phyloP scores from a whole-genome alignment of 2,888 invertebrate genomes.

The Sialis fuliginosa region DNA sequence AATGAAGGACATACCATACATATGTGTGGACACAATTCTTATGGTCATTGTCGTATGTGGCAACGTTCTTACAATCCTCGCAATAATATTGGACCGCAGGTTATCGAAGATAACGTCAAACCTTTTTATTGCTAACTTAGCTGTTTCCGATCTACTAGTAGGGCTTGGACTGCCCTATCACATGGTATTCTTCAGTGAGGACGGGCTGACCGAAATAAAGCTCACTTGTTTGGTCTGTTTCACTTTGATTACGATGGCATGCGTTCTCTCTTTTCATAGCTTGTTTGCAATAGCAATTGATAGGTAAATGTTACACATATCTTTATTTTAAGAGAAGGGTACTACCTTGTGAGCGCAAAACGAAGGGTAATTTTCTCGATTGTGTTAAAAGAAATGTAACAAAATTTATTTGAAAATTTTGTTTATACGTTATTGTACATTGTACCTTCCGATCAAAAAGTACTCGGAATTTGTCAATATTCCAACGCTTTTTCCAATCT shows the following conservation, averaged over 20 bases:
- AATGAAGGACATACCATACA: no score
- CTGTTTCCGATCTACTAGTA: conserved; percentile 61
- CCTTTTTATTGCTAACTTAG: conserved; percentile 61
- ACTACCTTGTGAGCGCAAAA: no score
- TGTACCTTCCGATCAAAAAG: no score
- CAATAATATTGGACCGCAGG: conserved; percentile 49
- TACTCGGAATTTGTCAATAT: no score
- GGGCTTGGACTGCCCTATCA: conserved; percentile 64
- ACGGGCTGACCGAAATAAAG: conserved; percentile 35
- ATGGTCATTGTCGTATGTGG: conserved; percentile 51
- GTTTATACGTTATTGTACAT: no score
- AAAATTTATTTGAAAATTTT: no score
- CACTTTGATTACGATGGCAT: conserved; percentile 55
- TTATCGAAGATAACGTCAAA: conserved; percentile 55
- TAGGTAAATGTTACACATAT: conserved; percentile 7
- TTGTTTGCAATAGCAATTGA: conserved; percentile 63
- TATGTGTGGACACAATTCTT: conserved; percentile 37
- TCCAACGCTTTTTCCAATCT: no score
- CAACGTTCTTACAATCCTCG: conserved; percentile 57
- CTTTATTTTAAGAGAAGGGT: no score
- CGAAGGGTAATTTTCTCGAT: no score
- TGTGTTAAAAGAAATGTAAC: no score
- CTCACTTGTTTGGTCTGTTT: conserved; percentile 52
- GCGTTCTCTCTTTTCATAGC: conserved; percentile 62
- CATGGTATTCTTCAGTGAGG: conserved; percentile 48